These are phyloP conservation scores for Caenorhabditis becei DNA, from an alignment of 2,888 invertebrate genomes.

Conservation along the genomic window DNA sequence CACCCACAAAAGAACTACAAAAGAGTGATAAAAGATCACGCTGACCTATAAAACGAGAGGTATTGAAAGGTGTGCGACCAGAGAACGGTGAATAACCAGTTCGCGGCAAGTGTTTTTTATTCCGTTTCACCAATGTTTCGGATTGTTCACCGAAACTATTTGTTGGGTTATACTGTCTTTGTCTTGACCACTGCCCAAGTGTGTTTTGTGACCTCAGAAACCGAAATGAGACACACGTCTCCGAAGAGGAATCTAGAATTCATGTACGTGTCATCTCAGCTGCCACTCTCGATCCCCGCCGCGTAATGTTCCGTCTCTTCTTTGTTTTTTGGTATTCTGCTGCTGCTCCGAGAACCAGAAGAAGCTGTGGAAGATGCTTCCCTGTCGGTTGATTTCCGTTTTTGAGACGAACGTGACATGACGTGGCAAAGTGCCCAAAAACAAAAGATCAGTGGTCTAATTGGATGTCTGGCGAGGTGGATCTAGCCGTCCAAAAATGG, in stretches of 20 bases:
- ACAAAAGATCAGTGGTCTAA: background rate
- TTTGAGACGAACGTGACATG: background rate
- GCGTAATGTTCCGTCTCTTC: background rate
- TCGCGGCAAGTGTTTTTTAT: background rate
- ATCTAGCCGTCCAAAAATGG: background rate
- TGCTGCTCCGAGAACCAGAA: background rate
- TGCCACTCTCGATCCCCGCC: background rate
- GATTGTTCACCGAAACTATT: constrained; percentile 4
- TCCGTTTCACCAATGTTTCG: constrained; percentile 4
- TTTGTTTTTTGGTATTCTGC: constrained; percentile 29
- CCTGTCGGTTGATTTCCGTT: constrained; percentile 2
- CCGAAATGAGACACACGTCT: background rate
- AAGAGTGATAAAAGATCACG: background rate
- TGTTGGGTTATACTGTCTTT: background rate
- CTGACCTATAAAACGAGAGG: background rate
- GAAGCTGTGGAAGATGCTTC: background rate
- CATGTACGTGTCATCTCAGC: constrained; percentile 36
- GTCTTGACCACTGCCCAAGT: background rate
- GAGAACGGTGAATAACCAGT: too few species aligned
- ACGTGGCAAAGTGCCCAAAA: constrained; percentile 2
- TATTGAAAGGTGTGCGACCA: too few species aligned
- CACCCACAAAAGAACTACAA: constrained; percentile 1
- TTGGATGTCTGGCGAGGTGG: background rate
- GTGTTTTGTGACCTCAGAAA: constrained; percentile 49
- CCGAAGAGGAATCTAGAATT: constrained; percentile 34